phyloP scores from a whole-genome alignment of 2,113 vertebrate species.

The Ageneiosus marmoratus region DNA sequence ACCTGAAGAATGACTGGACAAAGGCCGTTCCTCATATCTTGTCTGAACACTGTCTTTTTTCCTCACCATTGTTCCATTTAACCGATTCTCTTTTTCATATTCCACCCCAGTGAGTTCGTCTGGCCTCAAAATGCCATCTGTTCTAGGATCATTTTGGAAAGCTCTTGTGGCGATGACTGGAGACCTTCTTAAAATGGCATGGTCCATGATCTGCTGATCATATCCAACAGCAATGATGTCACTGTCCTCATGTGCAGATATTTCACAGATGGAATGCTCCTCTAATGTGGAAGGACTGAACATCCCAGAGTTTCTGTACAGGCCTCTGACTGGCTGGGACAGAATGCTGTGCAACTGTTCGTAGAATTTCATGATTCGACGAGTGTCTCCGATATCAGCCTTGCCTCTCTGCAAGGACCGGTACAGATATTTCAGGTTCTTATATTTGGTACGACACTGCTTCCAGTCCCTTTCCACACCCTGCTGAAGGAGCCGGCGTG shows the following conservation, averaged over 20 bases:
- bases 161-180: conserved; percentile 8
- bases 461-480: conserved; percentile 89
- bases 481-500: conserved; percentile 76
- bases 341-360: conserved; percentile 83
- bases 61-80: conserved; percentile 1
- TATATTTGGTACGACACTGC: conserved; percentile 86
- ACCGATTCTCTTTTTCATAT: conserved; percentile 19
- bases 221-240: conserved; percentile 25
- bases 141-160: conserved; percentile 11
- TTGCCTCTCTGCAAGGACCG: conserved; percentile 82
- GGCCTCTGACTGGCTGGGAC: conserved; percentile 58
- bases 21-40: conserved; percentile 30
- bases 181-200: conserved; percentile 34
- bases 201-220: conserved; percentile 32
- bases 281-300: conserved; percentile 37
- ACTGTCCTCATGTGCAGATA: conserved; percentile 20
- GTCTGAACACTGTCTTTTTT: conserved; percentile 15
- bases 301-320: conserved; percentile 42
- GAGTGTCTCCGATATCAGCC: conserved; percentile 68
- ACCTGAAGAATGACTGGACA: conserved; percentile 29
- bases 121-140: conserved; percentile 20
- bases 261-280: conserved; percentile 42
- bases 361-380: conserved; percentile 83
- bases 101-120: conserved; percentile 15
- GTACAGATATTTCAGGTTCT: conserved; percentile 89